These are phyloP conservation scores for Heptranchias perlo DNA, from an alignment of 2,113 vertebrate species.

Conservation along the genomic window DNA sequence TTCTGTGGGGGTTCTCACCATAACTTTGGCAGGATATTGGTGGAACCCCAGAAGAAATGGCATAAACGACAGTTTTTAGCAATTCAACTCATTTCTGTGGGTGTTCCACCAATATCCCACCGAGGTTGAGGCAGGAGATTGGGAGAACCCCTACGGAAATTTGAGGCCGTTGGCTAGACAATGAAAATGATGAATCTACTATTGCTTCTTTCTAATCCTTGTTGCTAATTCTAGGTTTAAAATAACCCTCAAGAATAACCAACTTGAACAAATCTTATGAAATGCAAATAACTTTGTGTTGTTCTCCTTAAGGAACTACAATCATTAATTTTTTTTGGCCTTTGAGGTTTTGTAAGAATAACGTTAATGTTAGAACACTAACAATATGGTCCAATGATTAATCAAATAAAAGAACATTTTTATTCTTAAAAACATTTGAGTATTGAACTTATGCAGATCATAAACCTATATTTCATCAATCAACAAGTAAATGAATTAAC, in stretches of 20 bases:
- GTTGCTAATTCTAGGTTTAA: not conserved
- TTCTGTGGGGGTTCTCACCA: not conserved
- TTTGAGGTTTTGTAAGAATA: not conserved
- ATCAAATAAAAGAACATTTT: not conserved
- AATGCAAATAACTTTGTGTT: not conserved
- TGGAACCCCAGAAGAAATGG: not conserved
- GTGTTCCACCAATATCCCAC: not conserved
- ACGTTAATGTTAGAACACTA: not conserved
- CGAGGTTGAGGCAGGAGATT: not conserved
- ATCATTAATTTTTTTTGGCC: not conserved
- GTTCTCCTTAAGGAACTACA: not conserved
- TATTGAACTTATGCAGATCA: not conserved
- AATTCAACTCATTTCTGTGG: not conserved
- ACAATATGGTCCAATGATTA: not conserved
- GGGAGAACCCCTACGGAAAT: not conserved
- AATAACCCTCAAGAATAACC: not conserved
- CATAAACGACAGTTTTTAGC: not conserved
- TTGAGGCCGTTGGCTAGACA: not conserved
- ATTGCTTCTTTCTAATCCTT: not conserved
- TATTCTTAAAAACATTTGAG: not conserved
- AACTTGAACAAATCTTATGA: not conserved
- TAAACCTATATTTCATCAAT: not conserved
- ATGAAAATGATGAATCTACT: not conserved
- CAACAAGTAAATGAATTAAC: not conserved
- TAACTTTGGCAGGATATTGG: not conserved